phyloP scores from a whole-genome alignment of 1,140 invertebrate species.

The Ceratoteleas bidentatus region DNA sequence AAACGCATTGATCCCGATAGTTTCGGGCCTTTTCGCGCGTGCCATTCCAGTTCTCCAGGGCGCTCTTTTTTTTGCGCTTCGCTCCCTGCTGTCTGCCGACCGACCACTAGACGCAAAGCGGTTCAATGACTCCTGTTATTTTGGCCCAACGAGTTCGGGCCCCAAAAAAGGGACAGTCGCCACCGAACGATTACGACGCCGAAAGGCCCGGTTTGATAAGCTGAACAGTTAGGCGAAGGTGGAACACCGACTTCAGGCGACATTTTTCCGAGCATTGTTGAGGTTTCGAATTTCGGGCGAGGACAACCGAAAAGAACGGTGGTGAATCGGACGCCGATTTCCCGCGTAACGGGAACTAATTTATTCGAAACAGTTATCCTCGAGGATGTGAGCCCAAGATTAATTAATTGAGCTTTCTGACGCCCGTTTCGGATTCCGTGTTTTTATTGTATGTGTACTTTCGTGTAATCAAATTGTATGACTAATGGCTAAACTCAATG shows the following conservation, averaged over 20 bases:
- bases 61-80: conserved; percentile 43
- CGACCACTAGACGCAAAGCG: conserved; percentile 18
- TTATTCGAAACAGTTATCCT: conserved; percentile 40
- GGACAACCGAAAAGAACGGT: conserved; percentile 43
- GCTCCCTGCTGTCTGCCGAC: conserved; percentile 38
- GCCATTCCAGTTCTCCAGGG: conserved; percentile 47
- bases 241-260: conserved; percentile 4
- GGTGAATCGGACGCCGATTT: conserved; percentile 43
- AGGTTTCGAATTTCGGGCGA: conserved; percentile 45
- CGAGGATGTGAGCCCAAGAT: conserved; percentile 1
- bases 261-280: conserved; percentile 31
- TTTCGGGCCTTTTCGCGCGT: conserved; percentile 70
- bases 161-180: conserved; percentile 25
- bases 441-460: neutral
- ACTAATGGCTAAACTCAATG: too few species aligned
- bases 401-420: conserved; percentile 4
- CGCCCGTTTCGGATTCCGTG: neutral
- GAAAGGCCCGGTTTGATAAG: conserved; percentile 22
- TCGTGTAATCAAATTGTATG: too few species aligned
- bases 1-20: conserved; percentile 76
- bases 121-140: conserved; percentile 63
- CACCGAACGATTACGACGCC: conserved; percentile 23
- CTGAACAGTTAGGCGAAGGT: conserved; percentile 40
- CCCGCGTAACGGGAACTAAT: conserved; percentile 55
- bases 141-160: neutral